These are phyloP conservation scores for Tetramorium parvispinum DNA, from an alignment of 1,140 invertebrate genomes.

Conservation along the genomic window DNA sequence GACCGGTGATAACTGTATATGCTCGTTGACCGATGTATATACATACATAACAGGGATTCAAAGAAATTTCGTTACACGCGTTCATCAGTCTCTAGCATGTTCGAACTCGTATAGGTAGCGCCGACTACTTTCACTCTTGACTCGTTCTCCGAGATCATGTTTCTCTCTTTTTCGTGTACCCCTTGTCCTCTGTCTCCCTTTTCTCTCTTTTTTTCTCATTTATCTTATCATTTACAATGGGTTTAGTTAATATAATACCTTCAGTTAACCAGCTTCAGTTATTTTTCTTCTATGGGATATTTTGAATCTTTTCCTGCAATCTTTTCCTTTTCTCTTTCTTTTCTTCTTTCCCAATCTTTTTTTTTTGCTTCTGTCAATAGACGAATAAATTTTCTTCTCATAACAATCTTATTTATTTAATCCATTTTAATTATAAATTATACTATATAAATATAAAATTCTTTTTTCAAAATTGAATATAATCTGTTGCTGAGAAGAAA, in stretches of 20 bases:
- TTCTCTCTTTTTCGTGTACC: conserved; percentile 60
- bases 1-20: not conserved
- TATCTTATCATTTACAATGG: not conserved
- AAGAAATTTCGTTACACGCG: conserved; percentile 66
- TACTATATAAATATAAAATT: not conserved
- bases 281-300: not conserved
- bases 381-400: not conserved
- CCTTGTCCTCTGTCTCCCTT: conserved; percentile 34
- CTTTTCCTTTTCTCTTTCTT: too few species aligned
- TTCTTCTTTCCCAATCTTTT: too few species aligned
- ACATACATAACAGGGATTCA: not conserved
- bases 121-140: conserved; percentile 80
- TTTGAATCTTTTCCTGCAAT: too few species aligned
- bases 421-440: not conserved
- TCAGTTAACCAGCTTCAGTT: not conserved
- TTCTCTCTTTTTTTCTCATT: conserved; percentile 25
- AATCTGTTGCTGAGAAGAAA: not conserved
- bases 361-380: not conserved
- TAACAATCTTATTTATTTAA: not conserved
- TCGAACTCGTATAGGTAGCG: conserved; percentile 69
- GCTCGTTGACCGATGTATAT: not conserved
- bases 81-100: conserved; percentile 66
- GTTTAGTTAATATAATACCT: not conserved
- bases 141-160: conserved; percentile 65
- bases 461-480: not conserved